Evolutionary conservation across 2,113 vertebrate genomes (phyloP).

Genomic region (Bagarius yarrelli): DNA sequence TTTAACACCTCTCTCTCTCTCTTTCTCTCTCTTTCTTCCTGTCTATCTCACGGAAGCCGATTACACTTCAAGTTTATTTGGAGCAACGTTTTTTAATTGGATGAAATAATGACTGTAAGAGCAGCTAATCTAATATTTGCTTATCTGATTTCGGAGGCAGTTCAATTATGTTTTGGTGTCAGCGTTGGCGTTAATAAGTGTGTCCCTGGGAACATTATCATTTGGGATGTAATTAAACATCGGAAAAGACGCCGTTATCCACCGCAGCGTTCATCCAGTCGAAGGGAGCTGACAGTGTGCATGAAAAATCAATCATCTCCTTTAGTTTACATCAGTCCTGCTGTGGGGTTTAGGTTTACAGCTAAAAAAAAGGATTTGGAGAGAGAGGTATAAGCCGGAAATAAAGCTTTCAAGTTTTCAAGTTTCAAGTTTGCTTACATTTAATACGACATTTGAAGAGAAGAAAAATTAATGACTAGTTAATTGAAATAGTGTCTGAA

Average conservation of each 20-base stretch:
- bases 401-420: neutral
- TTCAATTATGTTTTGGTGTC: slow-evolving; percentile 34
- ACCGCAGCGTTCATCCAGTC: slow-evolving; percentile 39
- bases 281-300: slow-evolving; percentile 35
- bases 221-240: slow-evolving; percentile 54
- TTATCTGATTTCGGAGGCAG: slow-evolving; percentile 35
- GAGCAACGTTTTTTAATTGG: slow-evolving; percentile 33
- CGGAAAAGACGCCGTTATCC: slow-evolving; percentile 49
- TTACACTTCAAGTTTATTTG: slow-evolving; percentile 17
- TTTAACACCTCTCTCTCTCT: neutral
- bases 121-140: slow-evolving; percentile 26
- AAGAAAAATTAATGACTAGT: neutral
- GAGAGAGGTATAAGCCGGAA: neutral
- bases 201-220: slow-evolving; percentile 35
- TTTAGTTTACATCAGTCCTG: no score
- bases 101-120: slow-evolving; percentile 35
- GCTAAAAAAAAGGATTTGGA: neutral
- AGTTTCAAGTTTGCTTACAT: neutral
- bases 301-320: slow-evolving; percentile 9
- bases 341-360: no score
- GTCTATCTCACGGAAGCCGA: neutral
- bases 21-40: neutral
- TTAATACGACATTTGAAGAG: neutral
- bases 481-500: neutral
- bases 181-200: slow-evolving; percentile 14